Evolutionary conservation across 2,888 invertebrate genomes (phyloP).

Genomic region (Pandemis heparana): DNA sequence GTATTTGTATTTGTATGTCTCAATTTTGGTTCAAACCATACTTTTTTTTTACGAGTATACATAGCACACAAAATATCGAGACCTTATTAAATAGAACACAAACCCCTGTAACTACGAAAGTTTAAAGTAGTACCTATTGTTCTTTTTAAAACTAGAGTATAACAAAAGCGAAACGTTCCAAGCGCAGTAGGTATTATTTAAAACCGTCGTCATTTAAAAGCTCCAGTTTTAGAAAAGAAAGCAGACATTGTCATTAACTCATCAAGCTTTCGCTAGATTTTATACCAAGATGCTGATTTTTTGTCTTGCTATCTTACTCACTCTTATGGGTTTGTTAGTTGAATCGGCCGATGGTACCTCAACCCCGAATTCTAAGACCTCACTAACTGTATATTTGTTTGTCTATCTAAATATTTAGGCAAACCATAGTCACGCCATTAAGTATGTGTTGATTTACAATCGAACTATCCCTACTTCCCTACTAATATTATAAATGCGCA

Average conservation of each 20-base stretch:
- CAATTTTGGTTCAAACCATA: too few relatives aligned
- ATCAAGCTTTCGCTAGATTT: not conserved
- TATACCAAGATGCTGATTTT: slow-evolving; percentile 1
- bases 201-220: slow-evolving; percentile 17
- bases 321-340: not conserved
- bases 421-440: too few relatives aligned
- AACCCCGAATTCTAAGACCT: too few relatives aligned
- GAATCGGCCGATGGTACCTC: too few relatives aligned
- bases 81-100: not conserved
- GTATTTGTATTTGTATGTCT: too few relatives aligned
- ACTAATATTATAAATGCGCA: too few relatives aligned
- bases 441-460: too few relatives aligned
- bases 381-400: too few relatives aligned
- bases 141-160: slow-evolving; percentile 10
- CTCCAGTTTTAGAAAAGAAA: slow-evolving; percentile 17
- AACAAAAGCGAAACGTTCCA: slow-evolving; percentile 13
- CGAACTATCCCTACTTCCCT: too few relatives aligned
- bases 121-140: slow-evolving; percentile 18
- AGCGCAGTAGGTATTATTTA: slow-evolving; percentile 19
- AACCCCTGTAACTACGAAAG: slow-evolving; percentile 5
- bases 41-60: too few relatives aligned
- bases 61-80: too few relatives aligned
- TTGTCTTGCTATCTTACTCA: slow-evolving; percentile 6
- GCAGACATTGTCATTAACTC: slow-evolving; percentile 15
- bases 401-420: too few relatives aligned